These are phyloP conservation scores for Dione juno DNA, from an alignment of 2,888 invertebrate species.

Conservation along the genomic window DNA sequence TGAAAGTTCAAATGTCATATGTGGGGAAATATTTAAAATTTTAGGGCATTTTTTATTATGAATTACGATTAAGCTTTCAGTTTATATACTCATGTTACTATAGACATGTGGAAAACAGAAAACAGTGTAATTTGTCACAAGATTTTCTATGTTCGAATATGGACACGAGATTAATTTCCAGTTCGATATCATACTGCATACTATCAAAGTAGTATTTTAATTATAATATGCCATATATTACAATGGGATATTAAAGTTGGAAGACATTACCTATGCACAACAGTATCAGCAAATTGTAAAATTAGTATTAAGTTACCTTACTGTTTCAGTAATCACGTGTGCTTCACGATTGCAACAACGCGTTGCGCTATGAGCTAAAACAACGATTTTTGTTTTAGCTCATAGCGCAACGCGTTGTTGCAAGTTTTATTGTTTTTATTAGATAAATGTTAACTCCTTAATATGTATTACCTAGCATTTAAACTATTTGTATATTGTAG, in stretches of 20 bases:
- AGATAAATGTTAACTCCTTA: not conserved
- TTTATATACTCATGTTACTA: too few species aligned
- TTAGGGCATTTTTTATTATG: too few species aligned
- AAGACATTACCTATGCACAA: not conserved
- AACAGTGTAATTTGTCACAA: too few species aligned
- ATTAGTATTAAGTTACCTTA: slow-evolving; percentile 83
- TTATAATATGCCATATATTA: too few species aligned
- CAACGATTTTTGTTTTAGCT: slow-evolving; percentile 53
- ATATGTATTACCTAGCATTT: too few species aligned
- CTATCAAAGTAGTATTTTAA: too few species aligned
- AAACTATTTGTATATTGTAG: not conserved
- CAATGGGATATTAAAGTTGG: not conserved
- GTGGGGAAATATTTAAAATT: not conserved
- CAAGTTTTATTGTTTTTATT: not conserved
- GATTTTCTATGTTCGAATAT: too few species aligned
- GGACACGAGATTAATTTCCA: too few species aligned
- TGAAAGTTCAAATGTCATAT: not conserved
- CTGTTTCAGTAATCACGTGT: slow-evolving; percentile 91
- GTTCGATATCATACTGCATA: too few species aligned
- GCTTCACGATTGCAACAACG: slow-evolving; percentile 90
- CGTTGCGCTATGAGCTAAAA: slow-evolving; percentile 88
- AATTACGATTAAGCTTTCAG: too few species aligned
- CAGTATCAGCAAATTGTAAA: too few species aligned
- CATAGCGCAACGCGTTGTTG: not conserved
- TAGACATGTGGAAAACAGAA: too few species aligned